A percentile compares a stretch with the other conserved stretches of the same genome.
Conservation (phyloP, 2,888 invertebrate genomes). For the Leptinotarsa tumamoca region DNA sequence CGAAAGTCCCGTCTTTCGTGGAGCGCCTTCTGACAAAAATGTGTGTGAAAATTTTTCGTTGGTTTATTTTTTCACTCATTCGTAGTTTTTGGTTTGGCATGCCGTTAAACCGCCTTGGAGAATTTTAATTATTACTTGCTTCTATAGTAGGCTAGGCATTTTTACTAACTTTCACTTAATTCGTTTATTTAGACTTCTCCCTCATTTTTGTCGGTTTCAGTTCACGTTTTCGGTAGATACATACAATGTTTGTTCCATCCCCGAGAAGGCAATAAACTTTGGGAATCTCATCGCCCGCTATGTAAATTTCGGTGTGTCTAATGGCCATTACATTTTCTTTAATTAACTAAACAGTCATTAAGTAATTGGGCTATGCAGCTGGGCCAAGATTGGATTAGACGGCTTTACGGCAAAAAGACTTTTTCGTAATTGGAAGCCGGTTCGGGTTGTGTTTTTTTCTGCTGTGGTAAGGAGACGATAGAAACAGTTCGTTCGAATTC, state of each 20-base stretch:
- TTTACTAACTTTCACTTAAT: neutral
- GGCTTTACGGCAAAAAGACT: conserved; percentile 42
- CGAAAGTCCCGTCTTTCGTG: neutral
- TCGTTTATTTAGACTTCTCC: neutral
- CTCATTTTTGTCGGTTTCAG: neutral
- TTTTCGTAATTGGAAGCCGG: conserved; percentile 46
- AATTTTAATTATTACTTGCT: no score
- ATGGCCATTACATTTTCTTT: conserved; percentile 60
- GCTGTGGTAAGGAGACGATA: conserved; percentile 13
- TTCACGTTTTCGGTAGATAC: conserved; percentile 2
- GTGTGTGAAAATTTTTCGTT: neutral
- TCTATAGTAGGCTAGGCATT: no score
- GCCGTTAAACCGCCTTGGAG: no score
- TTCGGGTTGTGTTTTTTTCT: conserved; percentile 36
- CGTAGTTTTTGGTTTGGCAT: no score
- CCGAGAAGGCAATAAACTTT: conserved; percentile 22
- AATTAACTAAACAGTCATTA: conserved; percentile 61
- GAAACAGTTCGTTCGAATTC: neutral
- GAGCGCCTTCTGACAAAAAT: neutral
- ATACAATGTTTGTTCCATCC: conserved; percentile 6
- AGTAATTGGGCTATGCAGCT: conserved; percentile 56
- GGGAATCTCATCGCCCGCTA: conserved; percentile 50
- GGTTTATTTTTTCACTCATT: no score
- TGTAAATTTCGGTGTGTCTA: conserved; percentile 59
- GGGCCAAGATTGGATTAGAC: conserved; percentile 50